Conservation (phyloP, 92 coral and sea anemone species). For the Muricea muricata region DNA sequence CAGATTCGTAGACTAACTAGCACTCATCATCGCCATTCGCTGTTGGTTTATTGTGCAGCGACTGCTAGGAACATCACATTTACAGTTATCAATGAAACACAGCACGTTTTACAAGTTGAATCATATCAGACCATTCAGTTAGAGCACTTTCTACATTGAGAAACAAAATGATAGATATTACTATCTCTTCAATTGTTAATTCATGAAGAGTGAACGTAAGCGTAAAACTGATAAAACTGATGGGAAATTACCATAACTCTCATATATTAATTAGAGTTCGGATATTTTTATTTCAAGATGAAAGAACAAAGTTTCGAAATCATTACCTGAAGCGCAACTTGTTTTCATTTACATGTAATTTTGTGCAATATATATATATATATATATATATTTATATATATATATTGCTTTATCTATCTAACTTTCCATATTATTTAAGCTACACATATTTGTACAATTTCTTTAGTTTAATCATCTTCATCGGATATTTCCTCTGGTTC, state of each 20-base stretch:
- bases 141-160: too few relatives aligned
- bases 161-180: too few relatives aligned
- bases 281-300: too few relatives aligned
- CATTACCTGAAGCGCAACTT: neutral
- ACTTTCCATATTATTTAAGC: neutral
- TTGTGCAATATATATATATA: neutral
- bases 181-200: too few relatives aligned
- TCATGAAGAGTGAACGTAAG: too few relatives aligned
- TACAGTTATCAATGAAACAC: neutral
- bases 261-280: too few relatives aligned
- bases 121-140: too few relatives aligned
- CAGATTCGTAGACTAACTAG: neutral
- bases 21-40: neutral
- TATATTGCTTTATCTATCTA: neutral
- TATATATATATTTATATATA: neutral
- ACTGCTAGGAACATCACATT: too few relatives aligned
- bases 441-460: neutral
- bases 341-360: too few relatives aligned
- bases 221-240: too few relatives aligned
- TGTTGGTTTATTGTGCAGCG: neutral
- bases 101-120: neutral
- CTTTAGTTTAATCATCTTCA: neutral
- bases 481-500: constrained; percentile 30
- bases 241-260: too few relatives aligned
- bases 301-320: neutral